phyloP scores from a whole-genome alignment of 2,888 invertebrate species.

The Orchestes rusci region DNA sequence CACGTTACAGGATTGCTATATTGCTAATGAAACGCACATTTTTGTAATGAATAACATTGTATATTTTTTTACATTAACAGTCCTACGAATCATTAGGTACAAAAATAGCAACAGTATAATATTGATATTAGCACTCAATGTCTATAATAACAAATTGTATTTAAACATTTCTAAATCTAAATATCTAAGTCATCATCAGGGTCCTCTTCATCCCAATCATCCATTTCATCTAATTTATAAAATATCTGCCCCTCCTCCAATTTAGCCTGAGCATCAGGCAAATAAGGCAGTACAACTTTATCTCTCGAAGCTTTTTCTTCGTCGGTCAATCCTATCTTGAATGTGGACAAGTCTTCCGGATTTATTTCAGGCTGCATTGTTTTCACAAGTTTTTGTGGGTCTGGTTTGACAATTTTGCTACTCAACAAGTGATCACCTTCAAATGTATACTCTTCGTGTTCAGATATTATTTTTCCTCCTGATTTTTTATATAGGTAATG shows the following conservation, averaged over 20 bases:
- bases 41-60: too few relatives aligned
- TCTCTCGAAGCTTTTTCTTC: constrained; percentile 51
- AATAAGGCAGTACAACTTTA: constrained; percentile 53
- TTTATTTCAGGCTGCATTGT: constrained; percentile 32
- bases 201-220: constrained; percentile 82
- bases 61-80: too few relatives aligned
- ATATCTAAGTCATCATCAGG: constrained; percentile 80
- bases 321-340: constrained; percentile 58
- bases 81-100: too few relatives aligned
- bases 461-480: too few relatives aligned
- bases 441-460: constrained; percentile 39
- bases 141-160: too few relatives aligned
- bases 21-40: too few relatives aligned
- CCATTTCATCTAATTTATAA: constrained; percentile 69
- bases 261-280: constrained; percentile 31
- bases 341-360: constrained; percentile 51
- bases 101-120: too few relatives aligned
- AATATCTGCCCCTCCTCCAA: constrained; percentile 53
- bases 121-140: too few relatives aligned
- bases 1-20: too few relatives aligned
- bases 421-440: constrained; percentile 38
- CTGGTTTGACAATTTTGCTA: constrained; percentile 37
- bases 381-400: too few relatives aligned
- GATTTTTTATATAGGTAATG: too few relatives aligned
- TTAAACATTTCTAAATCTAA: too few relatives aligned